Conservation (phyloP, 2,888 invertebrate genomes). For the Oegoconia quadripuncta region DNA sequence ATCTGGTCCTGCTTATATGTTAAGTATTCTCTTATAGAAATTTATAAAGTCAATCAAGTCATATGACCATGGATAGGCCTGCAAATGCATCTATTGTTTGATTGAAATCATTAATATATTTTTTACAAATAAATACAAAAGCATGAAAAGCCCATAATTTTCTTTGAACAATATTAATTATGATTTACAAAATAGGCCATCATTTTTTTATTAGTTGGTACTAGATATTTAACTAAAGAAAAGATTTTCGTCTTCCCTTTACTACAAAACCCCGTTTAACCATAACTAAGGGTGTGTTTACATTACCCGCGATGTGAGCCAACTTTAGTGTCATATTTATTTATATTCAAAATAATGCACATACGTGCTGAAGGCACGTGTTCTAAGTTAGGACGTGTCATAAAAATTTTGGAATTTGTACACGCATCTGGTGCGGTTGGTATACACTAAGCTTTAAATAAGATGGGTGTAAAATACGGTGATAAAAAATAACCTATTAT, state of each 20-base stretch:
- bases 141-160: too few species aligned
- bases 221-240: too few species aligned
- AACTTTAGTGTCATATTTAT: constrained; percentile 64
- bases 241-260: background rate
- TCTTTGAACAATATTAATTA: too few species aligned
- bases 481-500: constrained; percentile 18
- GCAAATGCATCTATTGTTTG: too few species aligned
- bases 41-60: too few species aligned
- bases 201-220: too few species aligned
- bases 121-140: too few species aligned
- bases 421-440: constrained; percentile 62
- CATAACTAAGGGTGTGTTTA: constrained; percentile 63
- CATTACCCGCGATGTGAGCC: constrained; percentile 38
- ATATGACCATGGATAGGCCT: too few species aligned
- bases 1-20: too few species aligned
- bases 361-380: constrained; percentile 54
- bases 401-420: constrained; percentile 58
- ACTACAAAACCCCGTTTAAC: constrained; percentile 14
- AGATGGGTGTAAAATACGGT: constrained; percentile 21
- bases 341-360: constrained; percentile 61
- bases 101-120: too few species aligned
- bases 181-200: too few species aligned
- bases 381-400: constrained; percentile 45
- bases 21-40: too few species aligned
- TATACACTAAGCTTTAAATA: constrained; percentile 30